Percentiles rank a stretch among this genome's conserved stretches.
These are phyloP conservation scores for Gobiocypris rarus DNA, from an alignment of 2,113 vertebrate genomes.

Conservation along the genomic window DNA sequence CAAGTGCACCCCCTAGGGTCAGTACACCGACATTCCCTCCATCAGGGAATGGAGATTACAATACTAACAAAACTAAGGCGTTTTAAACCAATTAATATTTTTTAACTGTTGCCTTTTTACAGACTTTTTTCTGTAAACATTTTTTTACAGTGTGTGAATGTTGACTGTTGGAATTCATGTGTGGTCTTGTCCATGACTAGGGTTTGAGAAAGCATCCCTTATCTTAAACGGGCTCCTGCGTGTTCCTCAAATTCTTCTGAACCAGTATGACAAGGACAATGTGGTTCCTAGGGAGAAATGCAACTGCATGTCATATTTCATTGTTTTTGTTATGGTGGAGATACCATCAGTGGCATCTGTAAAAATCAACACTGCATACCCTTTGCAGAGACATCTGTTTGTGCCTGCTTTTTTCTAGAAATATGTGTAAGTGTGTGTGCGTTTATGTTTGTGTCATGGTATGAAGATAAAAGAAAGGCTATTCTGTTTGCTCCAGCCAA, in stretches of 20 bases:
- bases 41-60: too few relatives aligned
- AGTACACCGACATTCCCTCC: too few relatives aligned
- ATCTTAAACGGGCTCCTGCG: background rate
- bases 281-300: background rate
- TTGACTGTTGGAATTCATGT: background rate
- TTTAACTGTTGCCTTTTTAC: too few relatives aligned
- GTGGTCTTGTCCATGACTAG: background rate
- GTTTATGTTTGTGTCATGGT: slow-evolving; percentile 14
- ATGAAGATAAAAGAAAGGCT: slow-evolving; percentile 32
- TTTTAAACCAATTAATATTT: too few relatives aligned
- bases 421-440: background rate
- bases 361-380: slow-evolving; percentile 39
- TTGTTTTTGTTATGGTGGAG: background rate
- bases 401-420: slow-evolving; percentile 15
- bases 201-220: background rate
- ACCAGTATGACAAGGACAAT: slow-evolving; percentile 10
- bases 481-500: slow-evolving; percentile 3
- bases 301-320: slow-evolving; percentile 35
- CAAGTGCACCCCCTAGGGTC: too few relatives aligned
- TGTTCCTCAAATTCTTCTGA: background rate
- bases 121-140: background rate
- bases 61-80: too few relatives aligned
- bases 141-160: background rate
- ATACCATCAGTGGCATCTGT: slow-evolving; percentile 2
- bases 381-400: slow-evolving; percentile 46